Conservation (phyloP, 2,888 invertebrate genomes). For the Hypomecis punctinalis region DNA sequence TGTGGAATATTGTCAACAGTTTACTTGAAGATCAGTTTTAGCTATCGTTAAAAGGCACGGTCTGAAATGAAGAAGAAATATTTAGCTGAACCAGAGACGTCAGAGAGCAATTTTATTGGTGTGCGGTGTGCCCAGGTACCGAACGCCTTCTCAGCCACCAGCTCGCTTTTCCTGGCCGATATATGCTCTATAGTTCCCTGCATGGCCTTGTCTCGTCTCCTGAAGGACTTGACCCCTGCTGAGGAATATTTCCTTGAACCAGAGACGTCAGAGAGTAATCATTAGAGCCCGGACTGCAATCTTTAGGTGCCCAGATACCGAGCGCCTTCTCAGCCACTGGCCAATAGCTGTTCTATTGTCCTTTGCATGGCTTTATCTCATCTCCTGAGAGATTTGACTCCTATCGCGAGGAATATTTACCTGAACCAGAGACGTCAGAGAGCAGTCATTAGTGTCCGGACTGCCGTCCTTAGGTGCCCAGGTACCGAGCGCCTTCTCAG, state of each 20-base stretch:
- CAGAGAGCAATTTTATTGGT: conserved; percentile 72
- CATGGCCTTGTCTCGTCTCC: conserved; percentile 96
- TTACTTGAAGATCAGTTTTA: too few species aligned
- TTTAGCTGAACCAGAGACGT: conserved; percentile 83
- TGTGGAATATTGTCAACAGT: too few species aligned
- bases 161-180: conserved; percentile 91
- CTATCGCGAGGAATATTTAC: conserved; percentile 66
- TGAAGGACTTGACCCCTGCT: conserved; percentile 94
- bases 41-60: too few species aligned
- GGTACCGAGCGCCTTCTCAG: conserved; percentile 89
- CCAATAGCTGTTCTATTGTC: conserved; percentile 96
- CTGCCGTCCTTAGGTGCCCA: conserved; percentile 83
- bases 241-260: conserved; percentile 87
- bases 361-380: conserved; percentile 58
- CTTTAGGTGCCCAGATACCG: conserved; percentile 85
- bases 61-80: too few species aligned
- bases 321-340: conserved; percentile 91
- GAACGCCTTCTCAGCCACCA: conserved; percentile 91
- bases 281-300: conserved; percentile 68
- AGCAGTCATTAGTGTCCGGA: conserved; percentile 73
- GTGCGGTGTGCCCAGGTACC: conserved; percentile 86
- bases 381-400: too few species aligned
- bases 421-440: conserved; percentile 81
- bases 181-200: conserved; percentile 96
- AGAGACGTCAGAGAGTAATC: conserved; percentile 76